Evolutionary conservation across 2,113 vertebrate genomes (phyloP).

Genomic region (Monarcha castaneiventris): DNA sequence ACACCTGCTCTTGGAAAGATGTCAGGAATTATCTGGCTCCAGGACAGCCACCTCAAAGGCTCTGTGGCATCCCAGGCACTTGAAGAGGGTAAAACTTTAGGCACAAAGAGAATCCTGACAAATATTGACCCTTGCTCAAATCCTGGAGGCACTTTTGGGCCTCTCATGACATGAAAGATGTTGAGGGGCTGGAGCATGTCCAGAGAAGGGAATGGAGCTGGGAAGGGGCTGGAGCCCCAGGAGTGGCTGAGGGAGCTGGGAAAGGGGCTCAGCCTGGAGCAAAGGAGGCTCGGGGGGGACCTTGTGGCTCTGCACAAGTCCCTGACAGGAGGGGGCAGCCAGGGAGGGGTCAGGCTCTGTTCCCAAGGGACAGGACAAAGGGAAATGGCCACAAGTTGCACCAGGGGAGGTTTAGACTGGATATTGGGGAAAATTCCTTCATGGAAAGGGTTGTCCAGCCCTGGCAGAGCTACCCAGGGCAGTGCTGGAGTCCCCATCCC

Average conservation of each 20-base stretch:
- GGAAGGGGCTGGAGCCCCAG: not conserved
- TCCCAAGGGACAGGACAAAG: not conserved
- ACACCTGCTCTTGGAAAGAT: not conserved
- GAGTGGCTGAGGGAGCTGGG: not conserved
- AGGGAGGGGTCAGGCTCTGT: rapidly evolving
- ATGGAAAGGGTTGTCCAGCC: not conserved
- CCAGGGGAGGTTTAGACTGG: rapidly evolving
- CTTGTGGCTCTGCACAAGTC: not conserved
- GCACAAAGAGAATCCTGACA: not conserved
- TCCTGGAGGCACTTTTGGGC: too few species aligned
- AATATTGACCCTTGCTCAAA: not conserved
- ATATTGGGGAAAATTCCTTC: not conserved
- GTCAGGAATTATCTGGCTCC: not conserved
- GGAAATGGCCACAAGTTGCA: rapidly evolving
- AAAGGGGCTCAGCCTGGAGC: not conserved
- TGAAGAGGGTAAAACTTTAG: not conserved
- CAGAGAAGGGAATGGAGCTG: rapidly evolving
- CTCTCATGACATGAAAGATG: rapidly evolving
- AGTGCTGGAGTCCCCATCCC: not conserved
- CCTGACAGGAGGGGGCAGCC: not conserved
- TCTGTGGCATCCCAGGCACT: not conserved
- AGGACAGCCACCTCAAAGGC: not conserved
- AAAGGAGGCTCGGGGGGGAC: not conserved
- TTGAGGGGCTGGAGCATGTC: rapidly evolving
- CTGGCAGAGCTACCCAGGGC: not conserved